Evolutionary conservation across 2,113 vertebrate genomes (phyloP).

Genomic region (Aleadryas rufinucha): DNA sequence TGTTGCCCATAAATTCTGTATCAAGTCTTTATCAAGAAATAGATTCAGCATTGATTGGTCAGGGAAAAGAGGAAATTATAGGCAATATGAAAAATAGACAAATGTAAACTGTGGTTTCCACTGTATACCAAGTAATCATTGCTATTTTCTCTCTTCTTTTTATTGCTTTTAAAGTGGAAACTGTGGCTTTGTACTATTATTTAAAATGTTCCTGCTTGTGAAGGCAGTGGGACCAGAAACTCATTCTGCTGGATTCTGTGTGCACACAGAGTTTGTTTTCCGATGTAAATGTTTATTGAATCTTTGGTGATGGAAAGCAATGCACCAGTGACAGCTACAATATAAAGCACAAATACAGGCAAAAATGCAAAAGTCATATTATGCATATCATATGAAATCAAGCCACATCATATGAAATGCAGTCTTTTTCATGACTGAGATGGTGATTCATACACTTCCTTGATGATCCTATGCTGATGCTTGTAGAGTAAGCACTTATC

Average conservation of each 20-base stretch:
- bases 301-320: not conserved
- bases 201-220: not conserved
- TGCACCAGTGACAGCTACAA: not conserved
- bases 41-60: not conserved
- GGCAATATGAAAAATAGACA: not conserved
- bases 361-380: not conserved
- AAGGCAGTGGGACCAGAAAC: not conserved
- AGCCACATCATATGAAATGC: not conserved
- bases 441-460: not conserved
- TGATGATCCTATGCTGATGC: not conserved
- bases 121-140: not conserved
- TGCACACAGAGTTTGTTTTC: not conserved
- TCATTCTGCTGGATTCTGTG: not conserved
- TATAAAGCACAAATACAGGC: not conserved
- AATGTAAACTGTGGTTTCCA: not conserved
- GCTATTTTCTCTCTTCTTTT: not conserved
- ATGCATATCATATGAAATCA: not conserved
- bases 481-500: not conserved
- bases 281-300: not conserved
- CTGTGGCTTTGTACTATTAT: not conserved
- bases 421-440: not conserved
- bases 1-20: not conserved
- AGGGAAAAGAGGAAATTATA: not conserved
- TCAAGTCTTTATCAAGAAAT: not conserved
- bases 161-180: not conserved